Evolutionary conservation across 1,140 invertebrate genomes (phyloP), one percentile per base, ranked within the genome.

Genomic region (Physella acuta): DNA sequence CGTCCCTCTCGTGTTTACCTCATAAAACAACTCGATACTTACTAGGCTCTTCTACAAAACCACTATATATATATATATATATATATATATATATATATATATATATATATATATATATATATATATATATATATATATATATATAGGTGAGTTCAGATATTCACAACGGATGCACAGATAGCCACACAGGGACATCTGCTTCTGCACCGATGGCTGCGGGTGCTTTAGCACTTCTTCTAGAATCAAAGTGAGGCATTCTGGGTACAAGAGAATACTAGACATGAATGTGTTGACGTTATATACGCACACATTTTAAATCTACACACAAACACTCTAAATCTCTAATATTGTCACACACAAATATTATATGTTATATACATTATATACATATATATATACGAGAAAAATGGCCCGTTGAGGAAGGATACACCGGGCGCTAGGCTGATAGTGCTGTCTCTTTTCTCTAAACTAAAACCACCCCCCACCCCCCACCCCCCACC

Each of bases 191-290:
- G 24, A 99, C 96, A 3, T 98, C 95, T 8, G 97, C 97, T 3
- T 97, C 95, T 1, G 97, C 96, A 14, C 96, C 97, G 3, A 86
- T 98, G 55, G 96, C 96, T 1, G 96, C 96, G n/a, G 97, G 94
- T 51, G 98, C 98, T 75, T 93, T 94, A 83, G 97, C 96, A 33
- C 87, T 98, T 36, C 93, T 94, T 37, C 86, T 99, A 39, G 94
- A 98, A 88, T 94, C 94, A 0, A 99, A 98, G 86, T 86, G 80
- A 76, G 78, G 11, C 26, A 26, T 16, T 28, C 11, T 56, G 53
- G 14, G 16, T 56, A 24, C 53, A 16, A 24, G 8, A 20, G 8
- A 56, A 56, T 14, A 26, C 26, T 56, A 26, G 14, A 56, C 8
- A 56, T 17, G 53, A 11, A 14, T 20, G 26, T 28, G 26, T 24